Evolutionary conservation across 30 jellyfish, hydroid and myxozoan species (phyloP), one percentile per base, ranked within the genome.

Genomic region (Morbakka virulenta): DNA sequence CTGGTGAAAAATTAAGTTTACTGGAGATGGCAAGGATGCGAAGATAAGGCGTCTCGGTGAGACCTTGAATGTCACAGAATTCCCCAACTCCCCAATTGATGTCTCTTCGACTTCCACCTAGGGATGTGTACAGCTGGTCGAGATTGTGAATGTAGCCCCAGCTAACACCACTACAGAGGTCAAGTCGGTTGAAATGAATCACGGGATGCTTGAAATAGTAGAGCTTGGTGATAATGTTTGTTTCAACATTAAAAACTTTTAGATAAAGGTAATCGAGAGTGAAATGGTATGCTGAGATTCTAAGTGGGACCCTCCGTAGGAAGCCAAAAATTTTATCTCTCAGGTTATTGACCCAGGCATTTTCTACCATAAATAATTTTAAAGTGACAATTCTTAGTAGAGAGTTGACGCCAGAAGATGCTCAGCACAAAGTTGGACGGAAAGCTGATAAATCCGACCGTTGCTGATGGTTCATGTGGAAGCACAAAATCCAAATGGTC

Each of bases 171-270:
- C 97, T 75, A 87, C 99, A 86, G 99, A 93, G 52, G 99, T 93
- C 36, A 93, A 93, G 35, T 85, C 99, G 13, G 96, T 93, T 33
- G 99, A 93, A 73, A 93, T 85, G 99, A 97, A 93, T 64, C 99
- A 93, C 82, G 96, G 82, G 52, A 6, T 90, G 20, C 29, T 93
- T 72, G 49, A 87, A 2, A 95, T 80, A 64, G 99, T 96, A n/a
- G 62, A 30, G 0, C 99, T 97, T n/a, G 99, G 99, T n/a, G 99
- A 93, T 83, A 93, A 93, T 82, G 96, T 93, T 76, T 97, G 99
- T 25, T 93, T 93, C 90, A 93, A 93, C 64, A 94, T 93, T 30
- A 93, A 93, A 84, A 93, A 93, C 70, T 95, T 93, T 17, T 86
- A 97, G 2, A 91, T 93, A n/a, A 93, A 87, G 77, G 99, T 86